Base-by-base conservation (phyloP, 2,797 vertebrate species). In the Varecia variegata region DNA sequence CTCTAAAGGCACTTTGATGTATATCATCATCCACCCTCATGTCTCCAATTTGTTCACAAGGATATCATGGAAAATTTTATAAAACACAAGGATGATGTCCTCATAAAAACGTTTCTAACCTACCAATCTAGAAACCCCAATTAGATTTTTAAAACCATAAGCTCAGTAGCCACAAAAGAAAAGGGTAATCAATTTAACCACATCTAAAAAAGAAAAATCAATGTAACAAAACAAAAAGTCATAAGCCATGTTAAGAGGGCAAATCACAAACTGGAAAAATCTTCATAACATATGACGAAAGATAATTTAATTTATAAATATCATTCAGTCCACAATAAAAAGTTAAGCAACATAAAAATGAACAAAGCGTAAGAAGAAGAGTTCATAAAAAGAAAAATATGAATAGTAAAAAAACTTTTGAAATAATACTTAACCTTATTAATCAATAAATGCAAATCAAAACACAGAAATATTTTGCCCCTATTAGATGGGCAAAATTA, bases 341-440 rank as follows among this genome's bases (percentile, higher is more conserved):
- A 89, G 67, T 96, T 88, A 96, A 94, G 71, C 80, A 97, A 89
- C 52, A 47, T 60, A 71, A 93, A 96, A 90, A 86, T 67, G 56
- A 96, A 70, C 56, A 92, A 89, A 90, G 47, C 45, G 47, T 35
- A n/a, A 32, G 43, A 90, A 32, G 54, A 56, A 27, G 50, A 10
- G 20, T 74, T 88, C 71, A 70, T 73, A 38, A 85, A 96, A 96
- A 95, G 38, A 93, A 96, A 83, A 92, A 70, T 56, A 40, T 21
- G 23, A 92, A 90, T 45, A 27, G 17, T 25, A 21, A 91, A 56
- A 21, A 93, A 73, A 71, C 8, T 88, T 94, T 93, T 94, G 38
- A 85, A 83, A 35, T 10, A 77, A 54, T 67, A 11, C 21, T 67
- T 88, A 67, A 83, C 20, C 9, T 65, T 60, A 7, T 58, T 86